Evolutionary conservation across 2,888 invertebrate genomes (phyloP).

Genomic region (Tromatobia lineatoria): DNA sequence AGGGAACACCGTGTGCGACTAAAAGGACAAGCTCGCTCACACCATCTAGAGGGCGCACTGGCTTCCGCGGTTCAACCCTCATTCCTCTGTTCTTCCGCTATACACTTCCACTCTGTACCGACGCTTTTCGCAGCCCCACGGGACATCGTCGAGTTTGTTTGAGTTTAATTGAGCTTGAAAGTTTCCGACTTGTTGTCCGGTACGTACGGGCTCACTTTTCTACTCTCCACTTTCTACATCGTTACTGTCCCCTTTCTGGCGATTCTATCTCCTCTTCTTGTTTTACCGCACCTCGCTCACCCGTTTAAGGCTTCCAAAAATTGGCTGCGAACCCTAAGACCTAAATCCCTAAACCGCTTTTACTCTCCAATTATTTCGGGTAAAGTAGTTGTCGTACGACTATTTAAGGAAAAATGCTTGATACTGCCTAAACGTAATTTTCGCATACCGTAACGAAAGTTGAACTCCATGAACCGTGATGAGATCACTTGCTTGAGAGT

Average conservation of each 20-base stretch:
- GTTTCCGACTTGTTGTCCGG: constrained; percentile 78
- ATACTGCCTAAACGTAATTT: too few species aligned
- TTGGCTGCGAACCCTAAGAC: not conserved
- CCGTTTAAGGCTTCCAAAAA: not conserved
- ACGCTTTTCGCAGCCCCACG: constrained; percentile 45
- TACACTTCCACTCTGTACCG: constrained; percentile 37
- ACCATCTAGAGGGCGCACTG: constrained; percentile 23
- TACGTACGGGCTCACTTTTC: constrained; percentile 53
- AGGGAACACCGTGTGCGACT: constrained; percentile 64
- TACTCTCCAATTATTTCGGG: not conserved
- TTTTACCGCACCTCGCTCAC: not conserved
- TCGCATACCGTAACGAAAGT: too few species aligned
- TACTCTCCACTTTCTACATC: constrained; percentile 35
- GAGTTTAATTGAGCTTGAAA: constrained; percentile 81
- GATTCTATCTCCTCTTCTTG: constrained; percentile 34
- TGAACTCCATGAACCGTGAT: too few species aligned
- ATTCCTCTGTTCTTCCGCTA: constrained; percentile 42
- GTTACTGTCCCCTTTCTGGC: constrained; percentile 57
- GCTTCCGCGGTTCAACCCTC: constrained; percentile 9
- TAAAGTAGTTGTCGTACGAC: too few species aligned
- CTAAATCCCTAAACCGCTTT: not conserved
- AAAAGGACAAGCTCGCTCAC: constrained; percentile 67
- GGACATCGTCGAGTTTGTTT: constrained; percentile 76
- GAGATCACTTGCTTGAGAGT: too few species aligned
- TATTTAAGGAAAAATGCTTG: too few species aligned